Percentiles rank a stretch among this genome's conserved stretches.
phyloP scores from a whole-genome alignment of 2,888 invertebrate genomes.

The Steinernema hermaphroditum region DNA sequence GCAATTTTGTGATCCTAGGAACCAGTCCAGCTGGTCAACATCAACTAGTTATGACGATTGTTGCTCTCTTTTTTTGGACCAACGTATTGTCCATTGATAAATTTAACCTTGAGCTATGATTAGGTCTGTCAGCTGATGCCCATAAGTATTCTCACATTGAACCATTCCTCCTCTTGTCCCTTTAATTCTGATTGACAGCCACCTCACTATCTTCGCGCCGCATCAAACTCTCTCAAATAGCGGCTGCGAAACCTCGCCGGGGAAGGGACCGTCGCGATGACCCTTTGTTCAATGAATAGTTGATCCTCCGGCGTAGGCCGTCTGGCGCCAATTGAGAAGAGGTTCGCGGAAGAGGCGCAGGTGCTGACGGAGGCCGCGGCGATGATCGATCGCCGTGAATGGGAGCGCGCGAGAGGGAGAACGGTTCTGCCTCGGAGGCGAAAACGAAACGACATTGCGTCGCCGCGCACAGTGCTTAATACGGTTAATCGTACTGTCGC shows the following conservation, averaged over 20 bases:
- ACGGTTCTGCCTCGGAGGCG: constrained; percentile 28
- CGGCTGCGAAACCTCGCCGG: not conserved
- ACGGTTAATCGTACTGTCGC: constrained; percentile 22
- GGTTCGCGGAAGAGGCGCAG: constrained; percentile 9
- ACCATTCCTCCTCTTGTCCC: not conserved
- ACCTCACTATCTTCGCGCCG: not conserved
- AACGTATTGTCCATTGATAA: too few species aligned
- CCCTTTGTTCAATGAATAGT: constrained; percentile 3
- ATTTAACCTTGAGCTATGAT: too few species aligned
- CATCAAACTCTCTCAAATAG: constrained; percentile 21
- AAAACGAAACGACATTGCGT: constrained; percentile 12
- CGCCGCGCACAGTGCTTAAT: not conserved
- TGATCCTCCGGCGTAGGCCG: not conserved
- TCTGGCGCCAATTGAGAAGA: not conserved
- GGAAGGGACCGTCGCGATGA: not conserved
- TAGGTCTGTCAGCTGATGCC: too few species aligned
- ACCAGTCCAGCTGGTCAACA: too few species aligned
- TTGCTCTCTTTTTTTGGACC: too few species aligned
- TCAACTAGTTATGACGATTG: too few species aligned
- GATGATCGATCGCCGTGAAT: constrained; percentile 19
- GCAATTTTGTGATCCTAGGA: too few species aligned
- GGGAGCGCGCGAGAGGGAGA: constrained; percentile 12
- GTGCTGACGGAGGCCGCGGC: constrained; percentile 24
- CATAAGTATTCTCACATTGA: too few species aligned
- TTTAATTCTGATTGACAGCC: not conserved